These are phyloP conservation scores for Busseola fusca DNA, from an alignment of 2,888 invertebrate species.

Conservation along the genomic window DNA sequence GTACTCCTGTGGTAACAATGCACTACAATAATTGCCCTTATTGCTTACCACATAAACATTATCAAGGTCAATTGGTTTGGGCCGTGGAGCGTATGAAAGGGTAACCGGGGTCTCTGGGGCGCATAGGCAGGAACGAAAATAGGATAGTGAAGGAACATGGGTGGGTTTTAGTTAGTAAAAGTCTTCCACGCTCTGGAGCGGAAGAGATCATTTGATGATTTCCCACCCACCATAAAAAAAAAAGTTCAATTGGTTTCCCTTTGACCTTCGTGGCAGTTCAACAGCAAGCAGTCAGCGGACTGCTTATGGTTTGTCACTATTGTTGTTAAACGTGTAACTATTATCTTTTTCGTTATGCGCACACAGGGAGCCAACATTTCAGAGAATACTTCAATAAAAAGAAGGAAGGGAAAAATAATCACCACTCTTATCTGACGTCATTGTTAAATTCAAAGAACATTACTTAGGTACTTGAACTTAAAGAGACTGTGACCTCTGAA, in stretches of 20 bases:
- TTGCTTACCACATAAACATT: background rate
- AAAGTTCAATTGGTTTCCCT: background rate
- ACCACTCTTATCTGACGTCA: background rate
- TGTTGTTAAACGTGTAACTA: background rate
- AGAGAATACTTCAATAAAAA: background rate
- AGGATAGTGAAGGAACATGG: too few relatives aligned
- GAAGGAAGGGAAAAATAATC: background rate
- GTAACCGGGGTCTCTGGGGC: too few relatives aligned
- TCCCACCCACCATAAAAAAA: too few relatives aligned
- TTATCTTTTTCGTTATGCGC: background rate
- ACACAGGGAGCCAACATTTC: background rate
- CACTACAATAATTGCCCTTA: background rate
- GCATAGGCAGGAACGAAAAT: too few relatives aligned
- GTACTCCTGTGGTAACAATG: background rate
- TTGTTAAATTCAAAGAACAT: background rate
- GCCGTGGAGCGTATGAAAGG: too few relatives aligned
- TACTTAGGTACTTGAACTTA: background rate
- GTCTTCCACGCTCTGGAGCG: too few relatives aligned
- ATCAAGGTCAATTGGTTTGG: background rate
- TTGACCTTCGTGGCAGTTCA: too few relatives aligned
- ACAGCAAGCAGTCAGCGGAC: too few relatives aligned
- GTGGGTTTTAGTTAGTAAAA: too few relatives aligned
- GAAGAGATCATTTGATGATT: too few relatives aligned
- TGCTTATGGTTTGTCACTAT: background rate
- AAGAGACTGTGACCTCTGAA: background rate